Evolutionary conservation across 2,113 vertebrate species (phyloP).

Genomic region (Laticauda laticaudata): DNA sequence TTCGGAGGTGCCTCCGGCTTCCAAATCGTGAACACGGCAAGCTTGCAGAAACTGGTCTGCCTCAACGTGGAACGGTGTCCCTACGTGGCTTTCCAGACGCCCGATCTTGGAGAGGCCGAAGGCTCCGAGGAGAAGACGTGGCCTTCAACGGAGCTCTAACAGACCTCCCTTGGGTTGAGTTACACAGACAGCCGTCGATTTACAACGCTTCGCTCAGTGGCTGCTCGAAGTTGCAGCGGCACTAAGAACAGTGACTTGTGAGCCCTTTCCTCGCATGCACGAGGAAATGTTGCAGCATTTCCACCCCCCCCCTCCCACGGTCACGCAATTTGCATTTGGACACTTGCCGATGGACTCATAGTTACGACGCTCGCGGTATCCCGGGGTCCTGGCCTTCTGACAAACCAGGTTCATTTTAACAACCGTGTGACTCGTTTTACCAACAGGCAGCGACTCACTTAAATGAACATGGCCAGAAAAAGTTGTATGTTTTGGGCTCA

Average conservation of each 20-base stretch:
- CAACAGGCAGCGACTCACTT: neutral
- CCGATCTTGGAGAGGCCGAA: neutral
- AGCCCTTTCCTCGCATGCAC: neutral
- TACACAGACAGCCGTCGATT: neutral
- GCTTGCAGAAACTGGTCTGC: slow-evolving; percentile 85
- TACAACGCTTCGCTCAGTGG: neutral
- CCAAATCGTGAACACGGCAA: slow-evolving; percentile 81
- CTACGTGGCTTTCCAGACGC: slow-evolving; percentile 82
- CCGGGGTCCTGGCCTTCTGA: neutral
- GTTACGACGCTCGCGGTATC: neutral
- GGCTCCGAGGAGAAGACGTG: neutral
- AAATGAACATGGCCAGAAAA: neutral
- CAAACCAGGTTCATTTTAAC: neutral
- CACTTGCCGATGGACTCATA: neutral
- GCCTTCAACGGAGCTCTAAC: slow-evolving; percentile 65
- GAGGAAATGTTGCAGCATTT: accelerated
- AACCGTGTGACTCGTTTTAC: too few relatives aligned
- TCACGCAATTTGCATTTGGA: neutral
- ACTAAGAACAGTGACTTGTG: neutral
- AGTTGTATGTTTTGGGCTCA: too few relatives aligned
- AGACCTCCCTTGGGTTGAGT: neutral
- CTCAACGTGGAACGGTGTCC: slow-evolving; percentile 88
- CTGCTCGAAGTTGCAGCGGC: neutral
- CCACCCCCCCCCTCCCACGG: too few relatives aligned
- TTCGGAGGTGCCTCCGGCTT: slow-evolving; percentile 90